Base-by-base conservation (phyloP, 2,113 vertebrate species). In the Limanda limanda region DNA sequence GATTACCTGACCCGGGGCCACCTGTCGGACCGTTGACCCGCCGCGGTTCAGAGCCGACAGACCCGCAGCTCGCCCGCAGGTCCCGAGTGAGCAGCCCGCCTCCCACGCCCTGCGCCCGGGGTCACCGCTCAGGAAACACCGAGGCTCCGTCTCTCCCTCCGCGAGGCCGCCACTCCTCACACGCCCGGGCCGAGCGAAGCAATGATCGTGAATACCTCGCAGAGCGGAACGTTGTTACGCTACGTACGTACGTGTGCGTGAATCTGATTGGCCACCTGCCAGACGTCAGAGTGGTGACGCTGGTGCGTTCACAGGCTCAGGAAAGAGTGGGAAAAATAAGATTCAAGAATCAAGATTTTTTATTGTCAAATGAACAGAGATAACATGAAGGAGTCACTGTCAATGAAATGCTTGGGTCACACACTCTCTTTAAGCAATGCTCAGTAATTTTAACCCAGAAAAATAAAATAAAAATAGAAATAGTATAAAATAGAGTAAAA, bases 231-330 rank as follows among this genome's bases (percentile, higher is more conserved):
- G 10, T 42, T 31, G 31, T 31, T 31, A 31, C 31, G 31, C 6
- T 20, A n/a, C 69, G 77, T 54, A 23, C 4, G 72, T 25, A 40
- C 47, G 0, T 3, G 13, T 6, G 3, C 17, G 47, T 25, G 2
- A 5, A 25, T 23, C 55, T 68, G 54, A 89, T 90, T 89, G 86
- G 86, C 48, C 71, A 59, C 66, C 58, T 45, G 4, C 2, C 14
- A 13, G 24, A 24, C 10, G 54, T 25, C 58, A 58, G 3, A 14
- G 18, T 5, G 15, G 8, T 61, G 63, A 40, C 5, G 1, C 2
- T 56, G 71, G 54, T 62, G 71, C 58, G 51, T 80, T 80, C 25
- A 64, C 0, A 1, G 48, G 1, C 64, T 12, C 15, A 3, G 4
- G 18, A 27, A 40, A 69, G n/a, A 24, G 21, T 47, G 21, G 62